Percentiles rank a stretch among this genome's conserved stretches.
Conservation (phyloP, 2,113 vertebrate genomes). For the Rhinichthys klamathensis region DNA sequence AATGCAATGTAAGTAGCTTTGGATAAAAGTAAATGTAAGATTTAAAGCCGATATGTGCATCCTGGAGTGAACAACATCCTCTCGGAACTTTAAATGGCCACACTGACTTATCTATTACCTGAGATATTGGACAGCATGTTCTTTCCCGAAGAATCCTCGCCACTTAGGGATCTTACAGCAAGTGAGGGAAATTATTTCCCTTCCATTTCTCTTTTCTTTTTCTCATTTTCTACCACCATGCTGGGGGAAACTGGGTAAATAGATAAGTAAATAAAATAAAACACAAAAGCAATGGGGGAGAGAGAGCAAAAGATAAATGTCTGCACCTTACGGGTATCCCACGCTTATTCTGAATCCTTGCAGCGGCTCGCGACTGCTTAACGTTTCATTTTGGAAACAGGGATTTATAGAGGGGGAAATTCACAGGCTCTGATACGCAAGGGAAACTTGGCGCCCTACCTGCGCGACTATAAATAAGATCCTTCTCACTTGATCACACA, state of each 20-base stretch:
- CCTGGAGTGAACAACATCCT: not conserved
- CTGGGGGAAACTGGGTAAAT: slow-evolving; percentile 28
- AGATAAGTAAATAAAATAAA: slow-evolving; percentile 57
- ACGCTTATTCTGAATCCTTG: slow-evolving; percentile 65
- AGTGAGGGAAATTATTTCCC: slow-evolving; percentile 22
- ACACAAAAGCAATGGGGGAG: slow-evolving; percentile 36
- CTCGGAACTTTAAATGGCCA: slow-evolving; percentile 6
- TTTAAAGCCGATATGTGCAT: not conserved
- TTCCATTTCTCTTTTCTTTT: slow-evolving; percentile 34
- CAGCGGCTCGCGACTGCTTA: slow-evolving; percentile 61
- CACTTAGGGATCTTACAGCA: slow-evolving; percentile 33
- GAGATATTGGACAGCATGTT: not conserved
- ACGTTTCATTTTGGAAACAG: slow-evolving; percentile 68
- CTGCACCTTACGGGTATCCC: slow-evolving; percentile 65
- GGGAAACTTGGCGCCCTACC: slow-evolving; percentile 60
- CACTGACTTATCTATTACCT: slow-evolving; percentile 28
- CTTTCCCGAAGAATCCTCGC: not conserved
- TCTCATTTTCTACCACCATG: not conserved
- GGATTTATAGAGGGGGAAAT: slow-evolving; percentile 65
- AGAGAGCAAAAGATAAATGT: slow-evolving; percentile 54
- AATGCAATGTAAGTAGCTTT: no score
- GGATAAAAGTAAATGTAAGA: no score
- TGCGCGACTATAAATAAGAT: slow-evolving; percentile 63
- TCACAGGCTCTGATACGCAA: slow-evolving; percentile 48
- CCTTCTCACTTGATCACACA: slow-evolving; percentile 55